Conservation (phyloP, 2,888 invertebrate genomes). For the Lissonota sp. region DNA sequence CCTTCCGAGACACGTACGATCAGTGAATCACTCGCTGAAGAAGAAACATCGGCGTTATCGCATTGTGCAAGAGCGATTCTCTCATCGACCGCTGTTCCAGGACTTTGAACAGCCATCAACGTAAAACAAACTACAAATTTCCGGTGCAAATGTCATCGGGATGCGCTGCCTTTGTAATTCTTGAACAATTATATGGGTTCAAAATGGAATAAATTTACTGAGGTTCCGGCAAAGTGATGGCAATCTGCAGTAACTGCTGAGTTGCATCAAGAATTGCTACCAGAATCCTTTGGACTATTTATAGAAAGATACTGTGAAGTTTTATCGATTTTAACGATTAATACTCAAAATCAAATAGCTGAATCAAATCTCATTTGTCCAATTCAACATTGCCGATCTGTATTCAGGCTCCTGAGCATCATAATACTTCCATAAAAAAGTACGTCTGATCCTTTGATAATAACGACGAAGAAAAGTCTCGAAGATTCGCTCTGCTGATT, state of each 20-base stretch:
- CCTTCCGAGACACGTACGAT: constrained; percentile 79
- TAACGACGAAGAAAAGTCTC: constrained; percentile 21
- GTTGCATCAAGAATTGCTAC: too few species aligned
- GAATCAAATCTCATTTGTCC: background rate
- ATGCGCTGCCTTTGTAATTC: too few species aligned
- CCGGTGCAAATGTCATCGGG: too few species aligned
- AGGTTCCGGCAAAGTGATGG: too few species aligned
- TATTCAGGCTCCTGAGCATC: background rate
- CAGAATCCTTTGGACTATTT: too few species aligned
- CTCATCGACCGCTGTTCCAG: background rate
- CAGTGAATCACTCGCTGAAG: constrained; percentile 76
- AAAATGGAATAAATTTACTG: too few species aligned
- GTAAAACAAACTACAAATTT: too few species aligned
- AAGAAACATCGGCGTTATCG: constrained; percentile 41
- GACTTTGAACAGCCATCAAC: constrained; percentile 5
- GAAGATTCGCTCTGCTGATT: constrained; percentile 17
- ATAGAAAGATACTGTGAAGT: too few species aligned
- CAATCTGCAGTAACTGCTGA: too few species aligned
- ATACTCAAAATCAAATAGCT: too few species aligned
- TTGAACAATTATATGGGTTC: too few species aligned
- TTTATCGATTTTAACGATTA: too few species aligned
- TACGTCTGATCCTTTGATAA: constrained; percentile 12
- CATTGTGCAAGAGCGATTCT: background rate
- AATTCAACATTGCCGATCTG: background rate
- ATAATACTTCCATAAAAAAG: constrained; percentile 1